A percentile compares a stretch with the other conserved stretches of the same genome.
Conservation (phyloP, 30 jellyfish, hydroid and myxozoan species). For the Catostylus mosaicus region DNA sequence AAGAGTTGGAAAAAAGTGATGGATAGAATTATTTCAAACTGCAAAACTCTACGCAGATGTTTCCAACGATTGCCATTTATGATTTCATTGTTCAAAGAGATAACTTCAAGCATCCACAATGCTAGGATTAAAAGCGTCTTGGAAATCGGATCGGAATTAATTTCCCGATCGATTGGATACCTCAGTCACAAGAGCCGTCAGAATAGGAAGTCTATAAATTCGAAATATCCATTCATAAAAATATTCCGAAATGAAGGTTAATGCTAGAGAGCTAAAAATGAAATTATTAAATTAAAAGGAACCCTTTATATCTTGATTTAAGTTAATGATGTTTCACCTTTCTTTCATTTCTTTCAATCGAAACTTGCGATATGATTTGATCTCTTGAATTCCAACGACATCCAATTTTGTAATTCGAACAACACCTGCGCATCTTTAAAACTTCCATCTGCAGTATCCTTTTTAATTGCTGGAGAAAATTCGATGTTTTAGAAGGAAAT, state of each 20-base stretch:
- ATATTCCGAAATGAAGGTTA: background rate
- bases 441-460: background rate
- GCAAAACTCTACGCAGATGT: conserved; percentile 41
- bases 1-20: conserved; percentile 13
- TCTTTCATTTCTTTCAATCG: background rate
- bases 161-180: conserved; percentile 31
- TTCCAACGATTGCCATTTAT: conserved; percentile 56
- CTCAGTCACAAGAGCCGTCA: background rate
- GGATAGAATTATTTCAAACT: conserved; percentile 33
- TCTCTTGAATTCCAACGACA: background rate
- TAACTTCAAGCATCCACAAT: conserved; percentile 22
- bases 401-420: background rate
- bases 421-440: background rate
- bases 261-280: background rate
- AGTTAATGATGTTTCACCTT: no score
- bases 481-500: no score
- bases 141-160: conserved; percentile 23
- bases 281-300: background rate
- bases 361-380: background rate
- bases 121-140: conserved; percentile 29
- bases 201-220: background rate
- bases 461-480: no score
- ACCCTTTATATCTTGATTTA: background rate
- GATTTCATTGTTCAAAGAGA: conserved; percentile 27
- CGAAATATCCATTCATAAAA: background rate